phyloP scores from a whole-genome alignment of 2,797 vertebrate genomes.

The Sus cebifrons region DNA sequence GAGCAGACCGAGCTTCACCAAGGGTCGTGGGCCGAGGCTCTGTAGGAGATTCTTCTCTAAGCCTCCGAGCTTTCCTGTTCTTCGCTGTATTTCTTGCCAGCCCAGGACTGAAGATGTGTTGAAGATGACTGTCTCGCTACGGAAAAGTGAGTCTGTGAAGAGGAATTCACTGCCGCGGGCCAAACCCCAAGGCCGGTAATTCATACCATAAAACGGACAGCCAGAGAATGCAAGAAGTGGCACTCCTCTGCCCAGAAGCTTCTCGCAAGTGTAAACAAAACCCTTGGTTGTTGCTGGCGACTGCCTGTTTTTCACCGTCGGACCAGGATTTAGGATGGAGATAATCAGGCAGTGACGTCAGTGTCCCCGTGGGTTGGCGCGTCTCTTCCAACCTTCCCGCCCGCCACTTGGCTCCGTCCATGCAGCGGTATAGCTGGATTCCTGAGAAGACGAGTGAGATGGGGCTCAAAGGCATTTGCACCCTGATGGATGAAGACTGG shows the following conservation, averaged over 20 bases:
- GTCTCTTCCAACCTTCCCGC: conserved; percentile 51
- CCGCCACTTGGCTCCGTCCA: not conserved
- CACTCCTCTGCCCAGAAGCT: conserved; percentile 14
- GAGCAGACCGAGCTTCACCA: not conserved
- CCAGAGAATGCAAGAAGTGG: conserved; percentile 58
- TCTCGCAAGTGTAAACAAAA: conserved; percentile 65
- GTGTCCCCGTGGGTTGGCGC: conserved; percentile 29
- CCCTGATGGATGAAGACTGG: conserved; percentile 55
- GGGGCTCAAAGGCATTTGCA: not conserved
- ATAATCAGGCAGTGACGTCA: conserved; percentile 67
- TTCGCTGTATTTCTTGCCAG: conserved; percentile 77
- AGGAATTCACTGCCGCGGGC: conserved; percentile 75
- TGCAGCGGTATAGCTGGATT: not conserved
- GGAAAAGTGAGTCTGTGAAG: conserved; percentile 81
- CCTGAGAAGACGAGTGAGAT: conserved; percentile 56
- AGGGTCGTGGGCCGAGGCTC: not conserved
- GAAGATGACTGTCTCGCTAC: conserved; percentile 74
- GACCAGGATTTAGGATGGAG: conserved; percentile 73
- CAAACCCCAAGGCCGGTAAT: conserved; percentile 78
- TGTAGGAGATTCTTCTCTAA: conserved; percentile 40
- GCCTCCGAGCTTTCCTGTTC: conserved; percentile 47
- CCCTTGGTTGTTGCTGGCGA: conserved; percentile 74
- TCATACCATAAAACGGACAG: conserved; percentile 72
- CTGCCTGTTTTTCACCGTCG: conserved; percentile 69
- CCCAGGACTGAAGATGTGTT: conserved; percentile 72